phyloP scores from a whole-genome alignment of 1,140 invertebrate genomes.

The Lucilia cuprina region DNA sequence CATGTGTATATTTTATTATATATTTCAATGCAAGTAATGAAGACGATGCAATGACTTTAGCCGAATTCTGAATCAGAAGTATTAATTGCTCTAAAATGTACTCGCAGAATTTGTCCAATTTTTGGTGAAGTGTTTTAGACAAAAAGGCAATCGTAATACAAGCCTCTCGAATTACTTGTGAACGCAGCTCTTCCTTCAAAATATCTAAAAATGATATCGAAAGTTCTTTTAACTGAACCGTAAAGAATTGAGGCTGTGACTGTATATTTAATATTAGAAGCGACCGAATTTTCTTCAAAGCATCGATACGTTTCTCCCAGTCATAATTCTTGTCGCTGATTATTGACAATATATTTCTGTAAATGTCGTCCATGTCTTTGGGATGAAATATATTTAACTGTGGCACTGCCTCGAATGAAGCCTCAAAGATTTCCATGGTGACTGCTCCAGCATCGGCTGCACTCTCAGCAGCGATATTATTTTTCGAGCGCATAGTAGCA shows the following conservation, averaged over 20 bases:
- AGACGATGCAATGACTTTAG: slow-evolving; percentile 94
- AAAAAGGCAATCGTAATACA: slow-evolving; percentile 94
- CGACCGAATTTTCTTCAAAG: slow-evolving; percentile 85
- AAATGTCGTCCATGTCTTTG: slow-evolving; percentile 84
- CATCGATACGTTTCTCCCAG: slow-evolving; percentile 92
- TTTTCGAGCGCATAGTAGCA: slow-evolving; percentile 37
- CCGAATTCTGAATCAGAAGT: slow-evolving; percentile 93
- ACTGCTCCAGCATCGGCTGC: slow-evolving; percentile 77
- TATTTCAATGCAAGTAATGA: slow-evolving; percentile 87
- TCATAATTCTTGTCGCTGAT: slow-evolving; percentile 84
- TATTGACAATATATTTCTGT: slow-evolving; percentile 76
- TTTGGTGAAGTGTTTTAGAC: slow-evolving; percentile 81
- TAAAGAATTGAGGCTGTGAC: slow-evolving; percentile 81
- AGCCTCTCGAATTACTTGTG: slow-evolving; percentile 80
- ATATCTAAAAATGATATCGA: slow-evolving; percentile 83
- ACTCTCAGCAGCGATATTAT: slow-evolving; percentile 47
- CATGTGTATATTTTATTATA: slow-evolving; percentile 88
- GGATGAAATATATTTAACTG: slow-evolving; percentile 82
- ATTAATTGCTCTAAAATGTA: slow-evolving; percentile 83
- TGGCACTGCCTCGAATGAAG: slow-evolving; percentile 85
- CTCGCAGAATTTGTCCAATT: slow-evolving; percentile 86
- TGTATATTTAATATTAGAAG: slow-evolving; percentile 81
- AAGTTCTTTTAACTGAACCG: slow-evolving; percentile 75
- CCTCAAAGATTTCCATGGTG: slow-evolving; percentile 86
- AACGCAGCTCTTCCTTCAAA: slow-evolving; percentile 86